Conservation (phyloP, 2,797 vertebrate species). For the Xenentodon cancila region DNA sequence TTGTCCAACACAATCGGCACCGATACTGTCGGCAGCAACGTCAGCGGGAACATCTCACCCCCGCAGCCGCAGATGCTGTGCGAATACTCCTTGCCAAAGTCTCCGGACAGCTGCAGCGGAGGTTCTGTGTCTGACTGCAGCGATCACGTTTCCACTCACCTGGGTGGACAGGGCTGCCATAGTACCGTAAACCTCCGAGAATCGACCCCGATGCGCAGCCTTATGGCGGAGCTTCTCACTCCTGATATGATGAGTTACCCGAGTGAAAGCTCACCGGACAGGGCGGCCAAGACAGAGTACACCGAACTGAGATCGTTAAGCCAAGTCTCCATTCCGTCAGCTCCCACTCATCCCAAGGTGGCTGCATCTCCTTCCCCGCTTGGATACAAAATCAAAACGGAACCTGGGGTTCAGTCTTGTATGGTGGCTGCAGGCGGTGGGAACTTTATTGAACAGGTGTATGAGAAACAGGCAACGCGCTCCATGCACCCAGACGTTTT, state of each 20-base stretch:
- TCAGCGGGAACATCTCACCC: slow-evolving; percentile 41
- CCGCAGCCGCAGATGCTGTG: slow-evolving; percentile 57
- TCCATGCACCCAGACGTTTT: slow-evolving; percentile 58
- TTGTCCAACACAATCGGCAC: slow-evolving; percentile 84
- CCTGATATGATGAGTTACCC: slow-evolving; percentile 77
- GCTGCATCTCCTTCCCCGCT: slow-evolving; percentile 61
- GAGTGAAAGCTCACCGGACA: slow-evolving; percentile 61
- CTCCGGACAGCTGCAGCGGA: slow-evolving; percentile 89
- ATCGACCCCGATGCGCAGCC: slow-evolving; percentile 80
- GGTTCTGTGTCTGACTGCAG: slow-evolving; percentile 81
- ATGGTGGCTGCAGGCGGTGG: slow-evolving; percentile 77
- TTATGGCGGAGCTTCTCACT: slow-evolving; percentile 89
- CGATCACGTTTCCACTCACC: slow-evolving; percentile 65
- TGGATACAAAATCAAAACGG: slow-evolving; percentile 88
- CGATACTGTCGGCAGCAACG: slow-evolving; percentile 42
- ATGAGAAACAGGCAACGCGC: slow-evolving; percentile 76
- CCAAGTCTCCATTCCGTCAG: slow-evolving; percentile 23
- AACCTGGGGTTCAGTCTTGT: slow-evolving; percentile 83
- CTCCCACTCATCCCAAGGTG: slow-evolving; percentile 52
- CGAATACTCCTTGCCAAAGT: slow-evolving; percentile 88
- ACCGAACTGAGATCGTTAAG: slow-evolving; percentile 83
- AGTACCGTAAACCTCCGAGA: slow-evolving; percentile 56
- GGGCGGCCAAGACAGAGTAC: slow-evolving; percentile 80
- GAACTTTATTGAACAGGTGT: slow-evolving; percentile 78
- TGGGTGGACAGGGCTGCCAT: slow-evolving; percentile 63